These are phyloP conservation scores for Myxocyprinus asiaticus DNA, from an alignment of 2,113 vertebrate species.

Conservation along the genomic window DNA sequence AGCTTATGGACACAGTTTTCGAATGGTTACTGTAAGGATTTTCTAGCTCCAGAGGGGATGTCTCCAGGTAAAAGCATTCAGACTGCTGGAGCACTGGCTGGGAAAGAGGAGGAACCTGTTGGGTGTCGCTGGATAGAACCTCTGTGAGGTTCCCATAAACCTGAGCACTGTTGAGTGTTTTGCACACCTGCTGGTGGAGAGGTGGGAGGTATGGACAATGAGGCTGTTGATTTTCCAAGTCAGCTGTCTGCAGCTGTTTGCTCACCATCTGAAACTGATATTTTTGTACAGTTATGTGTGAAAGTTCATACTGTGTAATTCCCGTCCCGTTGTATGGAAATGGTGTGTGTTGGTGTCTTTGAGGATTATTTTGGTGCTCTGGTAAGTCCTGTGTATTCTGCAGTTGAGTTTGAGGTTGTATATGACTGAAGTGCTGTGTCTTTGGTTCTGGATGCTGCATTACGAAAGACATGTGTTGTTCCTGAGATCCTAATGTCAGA, in stretches of 20 bases:
- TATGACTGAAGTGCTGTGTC: slow-evolving; percentile 7
- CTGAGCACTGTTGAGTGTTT: slow-evolving; percentile 78
- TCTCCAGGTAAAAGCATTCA: slow-evolving; percentile 63
- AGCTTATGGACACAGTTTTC: slow-evolving; percentile 43
- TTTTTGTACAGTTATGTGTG: background rate
- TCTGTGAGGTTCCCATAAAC: slow-evolving; percentile 71
- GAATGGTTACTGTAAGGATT: slow-evolving; percentile 58
- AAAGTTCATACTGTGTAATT: background rate
- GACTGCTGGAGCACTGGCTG: slow-evolving; percentile 65
- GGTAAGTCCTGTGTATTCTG: background rate
- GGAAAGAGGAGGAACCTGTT: slow-evolving; percentile 52
- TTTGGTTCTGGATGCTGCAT: background rate
- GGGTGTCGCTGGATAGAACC: slow-evolving; percentile 62
- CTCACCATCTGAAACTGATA: background rate
- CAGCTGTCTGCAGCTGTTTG: background rate
- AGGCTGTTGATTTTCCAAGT: slow-evolving; percentile 51
- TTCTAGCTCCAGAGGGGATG: slow-evolving; percentile 57
- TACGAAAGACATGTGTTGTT: slow-evolving; percentile 9
- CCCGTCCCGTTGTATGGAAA: background rate
- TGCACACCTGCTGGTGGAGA: slow-evolving; percentile 75
- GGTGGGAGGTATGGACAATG: background rate
- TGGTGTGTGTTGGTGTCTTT: background rate
- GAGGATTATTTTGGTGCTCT: slow-evolving; percentile 9
- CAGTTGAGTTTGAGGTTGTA: slow-evolving; percentile 2
- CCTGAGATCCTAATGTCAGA: slow-evolving; percentile 10